phyloP scores from a whole-genome alignment of 1,140 invertebrate genomes.

The Portunus trituberculatus region DNA sequence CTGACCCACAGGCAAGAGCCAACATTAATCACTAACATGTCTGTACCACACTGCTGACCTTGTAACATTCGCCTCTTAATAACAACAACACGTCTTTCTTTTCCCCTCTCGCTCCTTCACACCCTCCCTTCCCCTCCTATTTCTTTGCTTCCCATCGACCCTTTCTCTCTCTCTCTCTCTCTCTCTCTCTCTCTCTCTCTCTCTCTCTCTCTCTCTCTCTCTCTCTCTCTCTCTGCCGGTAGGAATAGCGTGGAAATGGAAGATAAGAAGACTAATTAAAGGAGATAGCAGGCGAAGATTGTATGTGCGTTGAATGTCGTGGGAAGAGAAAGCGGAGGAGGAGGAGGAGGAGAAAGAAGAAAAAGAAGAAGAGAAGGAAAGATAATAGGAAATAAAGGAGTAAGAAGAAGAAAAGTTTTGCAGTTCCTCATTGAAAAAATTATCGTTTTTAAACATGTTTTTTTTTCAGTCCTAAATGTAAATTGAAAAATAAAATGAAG shows the following conservation, averaged over 20 bases:
- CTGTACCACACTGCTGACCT: not conserved
- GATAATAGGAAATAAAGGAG: not conserved
- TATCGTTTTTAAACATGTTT: too few species aligned
- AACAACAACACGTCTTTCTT: slow-evolving; percentile 23
- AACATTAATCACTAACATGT: not conserved
- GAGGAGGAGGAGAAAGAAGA: not conserved
- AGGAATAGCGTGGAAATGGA: not conserved
- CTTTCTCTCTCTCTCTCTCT: slow-evolving; percentile 2
- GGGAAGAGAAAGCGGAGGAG: not conserved
- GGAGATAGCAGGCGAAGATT: not conserved
- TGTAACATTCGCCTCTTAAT: not conserved
- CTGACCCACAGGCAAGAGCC: not conserved
- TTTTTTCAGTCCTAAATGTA: not conserved
- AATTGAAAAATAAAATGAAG: not conserved
- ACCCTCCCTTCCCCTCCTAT: not conserved
- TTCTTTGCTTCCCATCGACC: not conserved
- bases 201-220: not conserved
- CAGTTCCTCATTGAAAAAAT: too few species aligned
- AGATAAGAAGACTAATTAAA: slow-evolving; percentile 11
- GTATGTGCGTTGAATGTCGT: not conserved
- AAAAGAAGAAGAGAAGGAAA: not conserved
- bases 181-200: slow-evolving; percentile 20
- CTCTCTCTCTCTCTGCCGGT: not conserved
- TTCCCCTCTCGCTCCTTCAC: not conserved
- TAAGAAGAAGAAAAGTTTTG: too few species aligned